Evolutionary conservation across 2,113 vertebrate species (phyloP).

Genomic region (Circaetus cinerascens): DNA sequence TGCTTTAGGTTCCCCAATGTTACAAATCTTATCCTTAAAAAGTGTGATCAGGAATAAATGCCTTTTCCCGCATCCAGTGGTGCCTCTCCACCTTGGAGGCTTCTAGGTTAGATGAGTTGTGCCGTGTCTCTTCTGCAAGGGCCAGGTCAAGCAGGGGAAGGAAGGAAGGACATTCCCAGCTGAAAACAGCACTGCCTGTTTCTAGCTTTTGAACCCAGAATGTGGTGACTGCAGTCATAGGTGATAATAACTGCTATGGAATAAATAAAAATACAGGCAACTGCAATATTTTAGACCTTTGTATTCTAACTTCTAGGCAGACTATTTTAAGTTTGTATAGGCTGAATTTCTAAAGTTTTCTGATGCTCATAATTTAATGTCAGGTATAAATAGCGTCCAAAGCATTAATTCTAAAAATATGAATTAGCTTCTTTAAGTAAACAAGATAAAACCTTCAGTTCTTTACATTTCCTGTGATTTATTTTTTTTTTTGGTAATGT

Average conservation of each 20-base stretch:
- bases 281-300: background rate
- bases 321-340: background rate
- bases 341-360: background rate
- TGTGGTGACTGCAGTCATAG: background rate
- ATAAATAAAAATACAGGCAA: background rate
- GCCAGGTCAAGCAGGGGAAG: background rate
- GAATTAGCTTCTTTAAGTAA: background rate
- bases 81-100: background rate
- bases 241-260: background rate
- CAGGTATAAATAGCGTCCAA: background rate
- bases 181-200: background rate
- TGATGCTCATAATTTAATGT: background rate
- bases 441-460: background rate
- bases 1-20: background rate
- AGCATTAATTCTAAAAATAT: background rate
- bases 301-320: background rate
- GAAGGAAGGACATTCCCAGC: background rate
- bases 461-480: background rate
- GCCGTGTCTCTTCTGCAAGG: background rate
- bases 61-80: background rate
- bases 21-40: background rate
- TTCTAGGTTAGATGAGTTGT: background rate
- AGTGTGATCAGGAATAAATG: background rate
- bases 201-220: background rate
- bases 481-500: background rate